These are phyloP conservation scores for Dendrocopos noguchii DNA, from an alignment of 2,113 vertebrate species.

Conservation along the genomic window DNA sequence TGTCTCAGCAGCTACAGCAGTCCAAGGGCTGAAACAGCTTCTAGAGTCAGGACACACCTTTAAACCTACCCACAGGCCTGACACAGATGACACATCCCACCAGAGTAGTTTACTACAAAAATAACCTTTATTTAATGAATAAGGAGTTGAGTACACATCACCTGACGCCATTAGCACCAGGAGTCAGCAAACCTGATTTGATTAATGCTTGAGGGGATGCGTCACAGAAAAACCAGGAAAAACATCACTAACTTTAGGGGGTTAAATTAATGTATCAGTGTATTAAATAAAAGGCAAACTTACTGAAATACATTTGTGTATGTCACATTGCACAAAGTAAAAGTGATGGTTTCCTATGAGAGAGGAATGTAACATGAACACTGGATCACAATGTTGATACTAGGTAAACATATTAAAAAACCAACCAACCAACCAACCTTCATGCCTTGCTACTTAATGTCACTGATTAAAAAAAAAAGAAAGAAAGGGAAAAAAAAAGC, in stretches of 20 bases:
- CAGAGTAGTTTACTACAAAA: not conserved
- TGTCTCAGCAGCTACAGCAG: not conserved
- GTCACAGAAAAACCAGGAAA: not conserved
- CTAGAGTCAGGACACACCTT: not conserved
- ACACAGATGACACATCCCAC: not conserved
- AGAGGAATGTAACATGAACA: not conserved
- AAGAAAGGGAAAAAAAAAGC: not conserved
- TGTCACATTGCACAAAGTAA: not conserved
- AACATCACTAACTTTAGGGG: not conserved
- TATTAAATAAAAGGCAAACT: not conserved
- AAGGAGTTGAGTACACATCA: not conserved
- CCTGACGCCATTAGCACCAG: not conserved
- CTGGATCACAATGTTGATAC: not conserved
- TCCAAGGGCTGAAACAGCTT: not conserved
- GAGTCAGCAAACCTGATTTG: not conserved
- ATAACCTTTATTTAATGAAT: constrained; percentile 42
- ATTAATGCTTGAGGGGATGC: not conserved
- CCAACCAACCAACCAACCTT: not conserved
- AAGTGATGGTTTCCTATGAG: not conserved
- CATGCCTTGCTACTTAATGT: not conserved
- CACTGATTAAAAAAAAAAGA: not conserved
- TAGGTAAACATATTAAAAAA: not conserved
- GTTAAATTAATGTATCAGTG: constrained; percentile 1
- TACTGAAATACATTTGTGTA: not conserved
- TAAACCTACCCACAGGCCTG: not conserved